Evolutionary conservation across 2,888 invertebrate genomes (phyloP).

Genomic region (Tipula helvola): DNA sequence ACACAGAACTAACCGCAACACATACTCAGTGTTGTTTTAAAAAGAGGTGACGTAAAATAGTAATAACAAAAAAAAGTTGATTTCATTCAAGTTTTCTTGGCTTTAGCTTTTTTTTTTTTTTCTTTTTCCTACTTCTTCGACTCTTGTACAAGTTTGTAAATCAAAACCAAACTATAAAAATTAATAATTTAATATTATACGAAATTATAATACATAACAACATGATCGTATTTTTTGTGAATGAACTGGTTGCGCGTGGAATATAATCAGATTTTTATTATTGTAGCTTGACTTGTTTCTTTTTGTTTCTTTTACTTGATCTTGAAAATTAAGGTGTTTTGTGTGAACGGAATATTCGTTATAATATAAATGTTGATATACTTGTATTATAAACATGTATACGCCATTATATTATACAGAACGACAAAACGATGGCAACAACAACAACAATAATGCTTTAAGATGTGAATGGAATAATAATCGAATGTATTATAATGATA

Average conservation of each 20-base stretch:
- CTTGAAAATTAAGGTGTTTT: not conserved
- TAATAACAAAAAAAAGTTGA: not conserved
- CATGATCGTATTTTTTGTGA: constrained; percentile 4
- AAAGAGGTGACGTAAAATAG: not conserved
- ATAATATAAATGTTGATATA: not conserved
- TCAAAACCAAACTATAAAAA: not conserved
- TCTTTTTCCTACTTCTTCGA: not conserved
- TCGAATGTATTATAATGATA: not conserved
- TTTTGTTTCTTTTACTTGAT: not conserved
- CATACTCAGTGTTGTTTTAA: not conserved
- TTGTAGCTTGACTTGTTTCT: not conserved
- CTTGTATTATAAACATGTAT: not conserved
- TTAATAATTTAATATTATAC: not conserved
- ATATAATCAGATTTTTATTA: not conserved
- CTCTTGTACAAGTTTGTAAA: constrained; percentile 1
- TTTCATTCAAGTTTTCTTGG: constrained; percentile 6
- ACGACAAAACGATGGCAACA: not conserved
- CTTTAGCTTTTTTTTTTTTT: not conserved
- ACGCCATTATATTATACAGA: not conserved
- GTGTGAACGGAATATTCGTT: not conserved
- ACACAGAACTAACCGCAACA: not conserved
- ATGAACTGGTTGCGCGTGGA: constrained; percentile 10
- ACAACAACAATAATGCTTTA: not conserved
- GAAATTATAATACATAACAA: not conserved
- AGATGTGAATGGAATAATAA: not conserved